Evolutionary conservation across 2,888 invertebrate species (phyloP).

Genomic region (Tiliacea aurago): DNA sequence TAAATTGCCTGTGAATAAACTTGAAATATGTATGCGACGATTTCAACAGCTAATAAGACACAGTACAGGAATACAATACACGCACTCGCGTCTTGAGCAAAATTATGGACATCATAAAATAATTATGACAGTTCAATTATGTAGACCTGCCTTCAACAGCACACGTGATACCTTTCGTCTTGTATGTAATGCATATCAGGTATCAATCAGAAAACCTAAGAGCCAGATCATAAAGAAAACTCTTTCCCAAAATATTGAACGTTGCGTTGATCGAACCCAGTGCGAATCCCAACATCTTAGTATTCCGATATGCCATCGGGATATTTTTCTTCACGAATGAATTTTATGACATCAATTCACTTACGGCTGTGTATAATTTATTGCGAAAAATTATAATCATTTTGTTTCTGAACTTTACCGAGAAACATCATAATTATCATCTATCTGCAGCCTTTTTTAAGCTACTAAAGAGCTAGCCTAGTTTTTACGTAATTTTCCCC

Average conservation of each 20-base stretch:
- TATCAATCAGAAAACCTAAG: not conserved
- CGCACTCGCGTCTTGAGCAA: not conserved
- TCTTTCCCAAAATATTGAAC: not conserved
- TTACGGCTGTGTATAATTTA: conserved; percentile 45
- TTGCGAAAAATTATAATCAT: conserved; percentile 9
- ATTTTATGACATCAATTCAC: conserved; percentile 58
- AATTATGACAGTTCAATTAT: not conserved
- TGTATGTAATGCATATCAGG: not conserved
- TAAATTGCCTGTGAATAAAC: not conserved
- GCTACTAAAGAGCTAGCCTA: not conserved
- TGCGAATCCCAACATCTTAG: conserved; percentile 46
- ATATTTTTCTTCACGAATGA: conserved; percentile 55
- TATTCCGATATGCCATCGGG: conserved; percentile 42
- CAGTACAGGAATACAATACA: too few species aligned
- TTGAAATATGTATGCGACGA: not conserved
- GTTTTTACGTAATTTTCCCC: not conserved
- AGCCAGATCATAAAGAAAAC: not conserved
- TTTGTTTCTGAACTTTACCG: not conserved
- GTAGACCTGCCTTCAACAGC: too few species aligned
- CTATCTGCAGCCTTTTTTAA: not conserved
- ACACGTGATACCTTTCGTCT: not conserved
- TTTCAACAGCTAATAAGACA: not conserved
- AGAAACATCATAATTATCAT: not conserved
- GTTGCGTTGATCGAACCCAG: conserved; percentile 11
- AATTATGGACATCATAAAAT: not conserved